Base-by-base conservation (phyloP, 2,888 invertebrate genomes). In the Thecocarcelia acutangulata region DNA sequence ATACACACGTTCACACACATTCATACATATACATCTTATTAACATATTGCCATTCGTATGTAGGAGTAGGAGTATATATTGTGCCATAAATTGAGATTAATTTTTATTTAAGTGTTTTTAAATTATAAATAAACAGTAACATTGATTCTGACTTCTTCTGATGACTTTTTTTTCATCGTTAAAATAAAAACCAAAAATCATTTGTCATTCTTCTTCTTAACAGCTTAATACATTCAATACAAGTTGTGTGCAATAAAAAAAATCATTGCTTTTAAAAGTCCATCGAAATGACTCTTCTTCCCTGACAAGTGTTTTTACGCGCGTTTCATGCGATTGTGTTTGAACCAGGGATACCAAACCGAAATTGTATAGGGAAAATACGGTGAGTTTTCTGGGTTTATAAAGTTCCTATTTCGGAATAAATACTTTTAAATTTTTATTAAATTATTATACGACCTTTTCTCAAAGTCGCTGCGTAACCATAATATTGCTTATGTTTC, bases 251-350 rank as follows among this genome's bases (percentile, higher is more conserved):
- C 33, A 33, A 44, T 44, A 44, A 44, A 44, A 44, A 15, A 44
- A 15, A 15, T 33, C 33, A 33, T 3, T 33, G 33, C 33, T 33
- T 33, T 54, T 21, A 33, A 54, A 46, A 44, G 15, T 44, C 1
- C 44, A 52, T 42, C 21, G n/a, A 48, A 48, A 59, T 58, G 9
- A n/a, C 13, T 44, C 59, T 76, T 44, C 59, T 76, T 61, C 21
- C 44, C 15, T 68, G 50, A 40, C 40, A 58, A 59, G 28, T 58
- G 64, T 59, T 59, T 59, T 54, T n/a, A 75, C 42, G 33, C 33
- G 19, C 42, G n/a, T 58, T 58, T 40, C 52, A 28, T 33, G 33
- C 6, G 8, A 33, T 33, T 33, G 33, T 33, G 6, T 3, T 33
- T 33, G 33, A 33, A 33, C 1, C 8, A 33, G 33, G 33, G 8